Percentiles rank a stretch among this genome's conserved stretches.
These are phyloP conservation scores for Melipona quadrifasciata DNA, from an alignment of 1,140 invertebrate genomes.

Conservation along the genomic window DNA sequence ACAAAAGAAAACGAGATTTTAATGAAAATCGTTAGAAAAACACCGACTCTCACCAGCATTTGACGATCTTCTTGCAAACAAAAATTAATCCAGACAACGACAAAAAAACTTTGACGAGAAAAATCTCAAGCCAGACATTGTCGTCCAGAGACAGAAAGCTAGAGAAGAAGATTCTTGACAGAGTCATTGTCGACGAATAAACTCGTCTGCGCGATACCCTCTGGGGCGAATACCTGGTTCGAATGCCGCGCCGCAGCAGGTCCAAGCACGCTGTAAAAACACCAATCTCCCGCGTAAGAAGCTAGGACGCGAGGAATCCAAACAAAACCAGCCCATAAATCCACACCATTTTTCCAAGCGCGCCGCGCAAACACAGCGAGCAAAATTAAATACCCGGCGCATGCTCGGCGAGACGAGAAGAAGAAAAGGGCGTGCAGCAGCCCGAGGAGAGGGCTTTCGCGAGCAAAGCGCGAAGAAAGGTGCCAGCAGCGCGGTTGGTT, in stretches of 20 bases:
- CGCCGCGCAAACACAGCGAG: not conserved
- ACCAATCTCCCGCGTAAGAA: not conserved
- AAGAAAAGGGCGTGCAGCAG: not conserved
- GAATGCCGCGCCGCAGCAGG: not conserved
- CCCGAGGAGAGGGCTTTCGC: not conserved
- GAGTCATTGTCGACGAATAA: not conserved
- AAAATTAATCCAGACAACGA: too few species aligned
- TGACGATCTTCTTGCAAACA: too few species aligned
- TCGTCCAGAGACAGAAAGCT: not conserved
- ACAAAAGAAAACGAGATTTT: too few species aligned
- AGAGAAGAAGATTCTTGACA: not conserved
- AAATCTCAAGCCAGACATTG: too few species aligned
- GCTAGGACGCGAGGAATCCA: not conserved
- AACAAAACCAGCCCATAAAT: slow-evolving; percentile 7
- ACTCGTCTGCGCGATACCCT: not conserved
- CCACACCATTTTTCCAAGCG: slow-evolving; percentile 1
- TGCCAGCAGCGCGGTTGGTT: slow-evolving; percentile 1
- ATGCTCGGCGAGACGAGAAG: not conserved
- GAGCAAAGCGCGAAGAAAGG: not conserved
- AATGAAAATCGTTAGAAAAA: too few species aligned
- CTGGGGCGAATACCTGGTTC: not conserved
- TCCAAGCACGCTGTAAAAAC: not conserved
- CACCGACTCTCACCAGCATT: too few species aligned
- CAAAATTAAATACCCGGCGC: slow-evolving; percentile 47
- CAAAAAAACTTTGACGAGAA: too few species aligned